A percentile compares a stretch with the other conserved stretches of the same genome.
Conservation (phyloP, 2,797 vertebrate species). For the Sebastes steindachneri region DNA sequence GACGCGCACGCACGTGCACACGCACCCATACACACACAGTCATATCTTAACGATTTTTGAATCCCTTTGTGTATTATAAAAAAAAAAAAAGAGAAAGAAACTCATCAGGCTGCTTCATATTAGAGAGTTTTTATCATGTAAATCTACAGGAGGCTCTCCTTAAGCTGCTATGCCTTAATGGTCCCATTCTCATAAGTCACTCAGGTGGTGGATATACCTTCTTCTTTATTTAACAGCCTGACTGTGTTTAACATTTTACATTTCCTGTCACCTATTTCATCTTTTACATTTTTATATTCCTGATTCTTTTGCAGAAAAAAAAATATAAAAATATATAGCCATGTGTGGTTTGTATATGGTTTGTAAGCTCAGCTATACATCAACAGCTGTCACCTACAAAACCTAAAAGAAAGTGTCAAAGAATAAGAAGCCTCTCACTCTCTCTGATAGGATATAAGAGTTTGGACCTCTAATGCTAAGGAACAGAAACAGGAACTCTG, state of each 20-base stretch:
- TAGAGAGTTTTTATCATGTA: conserved; percentile 62
- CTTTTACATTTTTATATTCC: background rate
- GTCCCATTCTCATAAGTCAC: conserved; percentile 50
- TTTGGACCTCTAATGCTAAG: conserved; percentile 77
- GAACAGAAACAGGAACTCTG: conserved; percentile 60
- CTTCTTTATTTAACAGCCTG: conserved; percentile 14
- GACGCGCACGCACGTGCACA: background rate
- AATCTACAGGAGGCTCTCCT: conserved; percentile 69
- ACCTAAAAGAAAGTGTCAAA: conserved; percentile 85
- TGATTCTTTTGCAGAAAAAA: background rate
- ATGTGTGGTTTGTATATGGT: background rate
- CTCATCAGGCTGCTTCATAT: conserved; percentile 52
- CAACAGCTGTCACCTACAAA: conserved; percentile 78
- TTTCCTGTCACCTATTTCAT: background rate
- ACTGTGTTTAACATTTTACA: background rate
- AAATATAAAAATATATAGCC: too few relatives aligned
- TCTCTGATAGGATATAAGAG: conserved; percentile 64
- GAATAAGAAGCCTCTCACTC: conserved; percentile 31
- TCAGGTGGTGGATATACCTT: conserved; percentile 16
- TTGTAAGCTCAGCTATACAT: background rate
- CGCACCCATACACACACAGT: background rate
- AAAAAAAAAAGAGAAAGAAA: conserved; percentile 5
- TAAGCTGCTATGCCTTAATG: conserved; percentile 66
- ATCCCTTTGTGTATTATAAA: background rate
- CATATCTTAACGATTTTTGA: conserved; percentile 25